Conservation (phyloP, 1,140 invertebrate genomes). For the Cherax destructor region DNA sequence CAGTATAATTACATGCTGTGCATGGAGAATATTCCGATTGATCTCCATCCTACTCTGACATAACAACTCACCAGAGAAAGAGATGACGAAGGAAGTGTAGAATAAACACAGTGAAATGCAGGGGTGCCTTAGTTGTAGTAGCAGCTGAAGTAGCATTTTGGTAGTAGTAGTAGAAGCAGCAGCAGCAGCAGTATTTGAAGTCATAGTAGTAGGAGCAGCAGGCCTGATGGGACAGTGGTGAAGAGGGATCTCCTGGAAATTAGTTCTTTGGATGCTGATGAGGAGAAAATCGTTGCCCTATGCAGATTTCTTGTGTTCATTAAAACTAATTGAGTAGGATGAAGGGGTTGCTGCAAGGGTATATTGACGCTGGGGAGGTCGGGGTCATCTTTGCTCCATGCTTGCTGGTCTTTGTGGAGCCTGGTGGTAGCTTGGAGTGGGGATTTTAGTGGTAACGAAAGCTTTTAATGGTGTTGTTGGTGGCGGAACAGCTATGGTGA, state of each 20-base stretch:
- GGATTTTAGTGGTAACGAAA: background rate
- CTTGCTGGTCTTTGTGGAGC: background rate
- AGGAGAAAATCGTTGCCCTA: slow-evolving; percentile 25
- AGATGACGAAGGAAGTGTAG: too few relatives aligned
- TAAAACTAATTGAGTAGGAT: background rate
- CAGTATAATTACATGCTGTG: too few relatives aligned
- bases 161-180: background rate
- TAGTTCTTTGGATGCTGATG: slow-evolving; percentile 60
- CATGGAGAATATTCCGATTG: too few relatives aligned
- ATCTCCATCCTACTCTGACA: too few relatives aligned
- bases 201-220: background rate
- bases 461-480: background rate
- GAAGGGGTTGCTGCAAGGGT: background rate
- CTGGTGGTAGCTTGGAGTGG: background rate
- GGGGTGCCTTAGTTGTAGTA: too few relatives aligned
- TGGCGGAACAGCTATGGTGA: background rate
- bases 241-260: slow-evolving; percentile 8
- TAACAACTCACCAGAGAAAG: too few relatives aligned
- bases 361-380: background rate
- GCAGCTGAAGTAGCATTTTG: too few relatives aligned
- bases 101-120: too few relatives aligned
- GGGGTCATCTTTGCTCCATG: background rate
- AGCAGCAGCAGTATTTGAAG: too few relatives aligned
- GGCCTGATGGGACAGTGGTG: background rate
- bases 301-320: slow-evolving; percentile 42